phyloP scores from a whole-genome alignment of 2,888 invertebrate species.

The Chirona hameri region DNA sequence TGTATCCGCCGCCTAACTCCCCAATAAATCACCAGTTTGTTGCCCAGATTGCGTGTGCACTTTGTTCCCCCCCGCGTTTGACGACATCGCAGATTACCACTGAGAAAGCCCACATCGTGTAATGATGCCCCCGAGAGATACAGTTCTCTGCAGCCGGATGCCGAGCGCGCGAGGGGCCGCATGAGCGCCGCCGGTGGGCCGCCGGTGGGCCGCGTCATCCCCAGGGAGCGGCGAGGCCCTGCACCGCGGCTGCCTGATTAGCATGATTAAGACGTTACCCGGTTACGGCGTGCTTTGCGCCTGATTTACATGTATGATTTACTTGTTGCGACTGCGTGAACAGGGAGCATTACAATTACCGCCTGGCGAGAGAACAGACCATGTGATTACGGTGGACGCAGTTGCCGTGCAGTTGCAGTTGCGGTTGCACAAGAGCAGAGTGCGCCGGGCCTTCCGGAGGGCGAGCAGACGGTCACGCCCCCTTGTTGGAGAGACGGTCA shows the following conservation, averaged over 20 bases:
- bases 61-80: too few relatives aligned
- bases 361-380: neutral
- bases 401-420: neutral
- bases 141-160: too few relatives aligned
- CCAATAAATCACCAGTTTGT: too few relatives aligned
- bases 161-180: too few relatives aligned
- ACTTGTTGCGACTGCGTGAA: conserved; percentile 26
- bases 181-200: neutral
- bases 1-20: too few relatives aligned
- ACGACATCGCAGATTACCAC: too few relatives aligned
- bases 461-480: neutral
- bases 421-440: neutral
- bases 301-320: conserved; percentile 27
- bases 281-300: neutral
- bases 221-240: too few relatives aligned
- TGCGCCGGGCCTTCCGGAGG: neutral
- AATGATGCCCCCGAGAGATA: too few relatives aligned
- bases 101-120: too few relatives aligned
- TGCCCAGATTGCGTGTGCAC: too few relatives aligned
- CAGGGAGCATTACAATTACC: neutral
- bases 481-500: neutral
- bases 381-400: neutral
- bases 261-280: conserved; percentile 13
- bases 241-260: neutral
- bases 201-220: too few relatives aligned